Evolutionary conservation across 2,113 vertebrate genomes (phyloP).

Genomic region (Pygoscelis antarcticus): DNA sequence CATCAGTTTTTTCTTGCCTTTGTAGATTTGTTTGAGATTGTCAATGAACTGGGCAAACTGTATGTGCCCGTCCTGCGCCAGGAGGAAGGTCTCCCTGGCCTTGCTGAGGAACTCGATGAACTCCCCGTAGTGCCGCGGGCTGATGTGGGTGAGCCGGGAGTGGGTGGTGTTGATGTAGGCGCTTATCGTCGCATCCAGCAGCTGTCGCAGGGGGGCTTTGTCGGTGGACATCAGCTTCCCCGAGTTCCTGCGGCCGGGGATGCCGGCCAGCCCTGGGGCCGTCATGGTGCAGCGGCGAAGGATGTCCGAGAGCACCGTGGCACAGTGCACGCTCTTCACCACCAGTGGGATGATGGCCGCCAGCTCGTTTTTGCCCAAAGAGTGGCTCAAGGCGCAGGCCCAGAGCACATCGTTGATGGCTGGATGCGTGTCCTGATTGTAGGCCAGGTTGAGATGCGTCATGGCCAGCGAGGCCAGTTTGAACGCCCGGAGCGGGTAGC

Average conservation of each 20-base stretch:
- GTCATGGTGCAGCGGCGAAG: constrained; percentile 96
- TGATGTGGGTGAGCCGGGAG: constrained; percentile 97
- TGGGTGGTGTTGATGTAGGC: constrained; percentile 99
- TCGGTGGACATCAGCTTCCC: constrained; percentile 98
- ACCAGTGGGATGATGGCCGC: constrained; percentile 95
- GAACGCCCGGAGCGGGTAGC: constrained; percentile 95
- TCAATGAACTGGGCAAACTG: constrained; percentile 99
- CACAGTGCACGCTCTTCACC: constrained; percentile 97
- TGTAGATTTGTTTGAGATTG: constrained; percentile 99
- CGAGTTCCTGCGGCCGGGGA: constrained; percentile 94
- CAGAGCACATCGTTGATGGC: constrained; percentile 98
- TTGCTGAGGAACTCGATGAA: constrained; percentile 99
- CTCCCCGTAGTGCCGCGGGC: constrained; percentile 96
- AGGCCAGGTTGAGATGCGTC: constrained; percentile 97
- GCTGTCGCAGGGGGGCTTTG: constrained; percentile 94
- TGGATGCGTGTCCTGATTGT: constrained; percentile 98
- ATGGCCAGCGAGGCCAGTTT: constrained; percentile 96
- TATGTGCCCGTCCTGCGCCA: constrained; percentile 95
- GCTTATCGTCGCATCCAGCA: constrained; percentile 94
- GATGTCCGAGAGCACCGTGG: constrained; percentile 97
- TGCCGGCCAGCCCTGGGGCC: constrained; percentile 91
- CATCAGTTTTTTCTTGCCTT: constrained; percentile 99
- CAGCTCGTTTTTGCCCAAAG: constrained; percentile 97
- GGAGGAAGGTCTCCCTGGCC: constrained; percentile 93
- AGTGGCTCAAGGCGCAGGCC: constrained; percentile 97